Percentiles rank a stretch among this genome's conserved stretches.
These are phyloP conservation scores for Phyllotreta cruciferae DNA, from an alignment of 2,888 invertebrate species.

Conservation along the genomic window DNA sequence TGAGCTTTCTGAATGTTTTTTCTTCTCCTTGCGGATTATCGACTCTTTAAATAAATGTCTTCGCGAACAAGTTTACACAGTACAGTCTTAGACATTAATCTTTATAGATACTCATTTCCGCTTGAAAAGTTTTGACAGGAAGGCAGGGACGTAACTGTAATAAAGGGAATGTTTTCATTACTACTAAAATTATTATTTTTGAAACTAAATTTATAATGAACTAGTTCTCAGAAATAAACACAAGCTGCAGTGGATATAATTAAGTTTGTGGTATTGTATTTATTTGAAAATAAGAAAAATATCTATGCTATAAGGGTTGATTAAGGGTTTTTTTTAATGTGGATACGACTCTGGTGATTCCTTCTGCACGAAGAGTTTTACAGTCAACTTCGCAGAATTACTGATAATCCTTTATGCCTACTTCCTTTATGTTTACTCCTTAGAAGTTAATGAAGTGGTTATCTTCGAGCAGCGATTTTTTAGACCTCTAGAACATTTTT, in stretches of 20 bases:
- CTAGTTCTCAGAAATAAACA: too few species aligned
- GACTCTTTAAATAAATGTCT: slow-evolving; percentile 30
- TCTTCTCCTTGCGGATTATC: slow-evolving; percentile 24
- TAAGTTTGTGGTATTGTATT: too few species aligned
- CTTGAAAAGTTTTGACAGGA: slow-evolving; percentile 13
- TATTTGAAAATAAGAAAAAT: too few species aligned
- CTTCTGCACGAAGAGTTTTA: slow-evolving; percentile 20
- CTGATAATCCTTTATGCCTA: slow-evolving; percentile 27
- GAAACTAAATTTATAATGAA: too few species aligned
- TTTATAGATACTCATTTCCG: slow-evolving; percentile 31
- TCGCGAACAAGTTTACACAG: slow-evolving; percentile 17
- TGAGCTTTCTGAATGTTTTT: slow-evolving; percentile 15
- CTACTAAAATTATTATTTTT: too few species aligned
- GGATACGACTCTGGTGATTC: not conserved
- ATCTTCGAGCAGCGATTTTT: slow-evolving; percentile 18
- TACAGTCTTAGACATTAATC: slow-evolving; percentile 31
- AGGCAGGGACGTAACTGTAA: slow-evolving; percentile 5
- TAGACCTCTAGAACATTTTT: slow-evolving; percentile 13
- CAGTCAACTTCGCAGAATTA: slow-evolving; percentile 23
- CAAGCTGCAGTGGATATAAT: too few species aligned
- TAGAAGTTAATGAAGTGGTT: slow-evolving; percentile 25
- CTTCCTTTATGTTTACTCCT: slow-evolving; percentile 27
- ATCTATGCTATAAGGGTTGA: too few species aligned
- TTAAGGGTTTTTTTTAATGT: too few species aligned
- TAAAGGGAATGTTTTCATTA: too few species aligned